Base-by-base conservation (phyloP, 2,113 vertebrate genomes). In the Speoplatyrhinus poulsoni region DNA sequence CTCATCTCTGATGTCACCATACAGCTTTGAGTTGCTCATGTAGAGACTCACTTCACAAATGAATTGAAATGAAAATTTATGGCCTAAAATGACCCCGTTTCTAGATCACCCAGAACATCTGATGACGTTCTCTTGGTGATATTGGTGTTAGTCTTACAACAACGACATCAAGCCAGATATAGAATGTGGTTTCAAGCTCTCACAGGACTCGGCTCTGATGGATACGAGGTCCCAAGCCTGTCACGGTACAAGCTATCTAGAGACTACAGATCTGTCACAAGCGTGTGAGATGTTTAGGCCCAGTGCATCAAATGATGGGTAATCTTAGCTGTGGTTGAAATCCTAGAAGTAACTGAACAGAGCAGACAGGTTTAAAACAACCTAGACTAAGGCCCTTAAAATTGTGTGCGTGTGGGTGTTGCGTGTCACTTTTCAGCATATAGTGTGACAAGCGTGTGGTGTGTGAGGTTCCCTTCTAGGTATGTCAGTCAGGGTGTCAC, bases 311-410 rank as follows among this genome's bases (percentile, higher is more conserved):
- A 50, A 58, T 65, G 12, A 50, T 16, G 46, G 72, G 49, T 56
- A 17, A 74, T 72, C 76, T 64, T 64, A 64, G 55, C 46, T 4
- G 10, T 3, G 54, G 57, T 8, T 6, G 6, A 70, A 78, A 75
- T 60, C 50, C 47, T 61, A 73, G 17, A 26, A 60, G 60, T 62
- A 32, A 47, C 56, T 33, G 50, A 47, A 33, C 47, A 26, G 46
- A 60, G 62, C 13, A 62, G 46, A 66, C 48, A 61, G 56, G 67
- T 65, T 67, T 60, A 61, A 41, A 57, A 55, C 36, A 53, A 61
- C 15, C 36, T 49, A 26, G n/a, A 60, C 50, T 10, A 55, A 13
- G 13, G 6, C 33, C 7, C 19, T 6, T 32, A 53, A 46, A 46
- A 41, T 11, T 1, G 49, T 36, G 50, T 62, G 6, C 13, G 16